Base-by-base conservation (phyloP, 2,113 vertebrate genomes). In the Protobothrops flavoviridis region DNA sequence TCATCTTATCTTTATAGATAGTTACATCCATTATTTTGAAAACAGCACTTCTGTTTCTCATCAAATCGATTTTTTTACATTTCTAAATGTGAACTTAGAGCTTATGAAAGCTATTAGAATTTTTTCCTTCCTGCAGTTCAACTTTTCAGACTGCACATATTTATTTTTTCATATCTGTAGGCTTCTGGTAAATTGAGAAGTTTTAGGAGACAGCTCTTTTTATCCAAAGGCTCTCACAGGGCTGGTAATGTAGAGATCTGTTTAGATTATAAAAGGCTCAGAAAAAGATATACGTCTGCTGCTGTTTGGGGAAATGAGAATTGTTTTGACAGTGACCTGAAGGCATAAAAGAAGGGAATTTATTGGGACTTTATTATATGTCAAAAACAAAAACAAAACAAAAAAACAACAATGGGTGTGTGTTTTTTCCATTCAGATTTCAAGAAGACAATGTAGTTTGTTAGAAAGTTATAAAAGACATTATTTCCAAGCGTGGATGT, bases 181-280 rank as follows among this genome's bases (percentile, higher is more conserved):
- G 95, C 96, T 98, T 98, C 94, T 96, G 95, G 97, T 96, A 97
- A 97, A 97, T 96, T 90, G 97, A 96, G 91, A 93, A 96, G 93
- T 96, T 97, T 93, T 96, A 94, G 94, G 93, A 96, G 97, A 96
- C 95, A 95, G 94, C 85, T 96, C 96, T 97, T 97, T 91, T 96
- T 96, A 98, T 97, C 96, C 95, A 94, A 93, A 92, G 55, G 57
- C 93, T 93, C 88, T 97, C 91, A 24, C 94, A 96, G 5, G 17
- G 89, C 92, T 97, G 94, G 85, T 96, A 93, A 90, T 90, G 94
- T 89, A 94, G 96, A 95, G 96, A 97, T 94, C 95, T 97, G 96
- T 94, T 91, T 95, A 45, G 96, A 96, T 92, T 97, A 59, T 93
- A 95, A 97, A 96, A 94, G 87, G 5, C 95, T 96, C 33, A 45